phyloP scores from a whole-genome alignment of 2,113 vertebrate genomes.

The Ornithorhynchus anatinus region DNA sequence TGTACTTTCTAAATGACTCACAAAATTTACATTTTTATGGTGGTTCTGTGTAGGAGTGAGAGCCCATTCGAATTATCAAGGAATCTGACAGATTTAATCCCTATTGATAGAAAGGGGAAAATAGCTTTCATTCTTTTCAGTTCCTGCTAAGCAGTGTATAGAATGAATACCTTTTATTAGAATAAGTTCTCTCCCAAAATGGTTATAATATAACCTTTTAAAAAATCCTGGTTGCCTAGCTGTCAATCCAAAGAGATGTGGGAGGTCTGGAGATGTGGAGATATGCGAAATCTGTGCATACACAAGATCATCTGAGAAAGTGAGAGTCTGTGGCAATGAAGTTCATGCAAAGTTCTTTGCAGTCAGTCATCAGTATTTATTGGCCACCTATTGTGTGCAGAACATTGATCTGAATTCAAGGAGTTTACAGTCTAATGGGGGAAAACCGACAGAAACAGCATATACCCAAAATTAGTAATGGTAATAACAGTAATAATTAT shows the following conservation, averaged over 20 bases:
- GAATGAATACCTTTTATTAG: slow-evolving; percentile 26
- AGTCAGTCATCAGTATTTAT: too few species aligned
- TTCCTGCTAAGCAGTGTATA: slow-evolving; percentile 5
- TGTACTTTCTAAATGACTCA: slow-evolving; percentile 61
- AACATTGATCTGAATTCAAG: too few species aligned
- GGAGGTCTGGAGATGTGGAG: neutral
- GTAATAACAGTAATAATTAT: too few species aligned
- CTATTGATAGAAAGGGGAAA: slow-evolving; percentile 57
- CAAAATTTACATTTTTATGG: slow-evolving; percentile 57
- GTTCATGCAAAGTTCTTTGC: too few species aligned
- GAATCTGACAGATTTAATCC: slow-evolving; percentile 61
- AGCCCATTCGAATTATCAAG: slow-evolving; percentile 65
- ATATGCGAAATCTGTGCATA: too few species aligned
- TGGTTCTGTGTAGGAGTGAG: slow-evolving; percentile 65
- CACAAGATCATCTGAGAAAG: too few species aligned
- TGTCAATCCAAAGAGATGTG: neutral
- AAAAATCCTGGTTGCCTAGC: neutral
- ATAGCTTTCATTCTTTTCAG: slow-evolving; percentile 22
- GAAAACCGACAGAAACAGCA: too few species aligned
- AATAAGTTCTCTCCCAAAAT: neutral
- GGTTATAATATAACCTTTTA: neutral
- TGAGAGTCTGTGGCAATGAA: too few species aligned
- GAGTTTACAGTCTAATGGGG: too few species aligned
- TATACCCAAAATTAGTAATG: too few species aligned
- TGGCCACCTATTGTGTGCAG: too few species aligned